These are phyloP conservation scores for Drosophila birchii DNA, from an alignment of 2,888 invertebrate species.

Conservation along the genomic window DNA sequence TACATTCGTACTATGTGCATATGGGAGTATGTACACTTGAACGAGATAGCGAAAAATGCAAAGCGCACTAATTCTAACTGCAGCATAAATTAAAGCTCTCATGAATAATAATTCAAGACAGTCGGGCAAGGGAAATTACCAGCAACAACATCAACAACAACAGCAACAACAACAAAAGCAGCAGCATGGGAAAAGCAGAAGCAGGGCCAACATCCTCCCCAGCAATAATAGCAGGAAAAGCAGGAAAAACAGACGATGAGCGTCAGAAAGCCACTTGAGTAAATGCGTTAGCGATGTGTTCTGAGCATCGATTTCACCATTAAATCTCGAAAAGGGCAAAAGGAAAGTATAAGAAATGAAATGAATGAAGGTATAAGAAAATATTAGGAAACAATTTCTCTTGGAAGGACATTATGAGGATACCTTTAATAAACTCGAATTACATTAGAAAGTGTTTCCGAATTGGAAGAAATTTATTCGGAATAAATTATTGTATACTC, in stretches of 20 bases:
- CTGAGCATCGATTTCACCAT: conserved; percentile 7
- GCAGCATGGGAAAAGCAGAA: neutral
- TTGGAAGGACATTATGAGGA: neutral
- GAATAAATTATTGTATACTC: neutral
- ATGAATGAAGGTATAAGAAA: too few relatives aligned
- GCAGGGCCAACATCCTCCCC: conserved; percentile 3
- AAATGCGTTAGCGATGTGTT: conserved; percentile 53
- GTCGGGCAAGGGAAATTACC: conserved; percentile 46
- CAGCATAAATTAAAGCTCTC: conserved; percentile 78
- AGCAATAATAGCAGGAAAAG: conserved; percentile 30
- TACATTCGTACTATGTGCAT: conserved; percentile 37
- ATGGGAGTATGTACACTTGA: conserved; percentile 45
- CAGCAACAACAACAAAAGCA: conserved; percentile 28
- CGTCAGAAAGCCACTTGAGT: conserved; percentile 69
- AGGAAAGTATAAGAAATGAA: too few relatives aligned
- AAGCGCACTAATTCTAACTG: conserved; percentile 76
- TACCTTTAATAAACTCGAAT: neutral
- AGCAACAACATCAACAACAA: conserved; percentile 18
- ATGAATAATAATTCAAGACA: conserved; percentile 80
- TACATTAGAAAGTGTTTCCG: neutral
- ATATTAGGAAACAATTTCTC: neutral
- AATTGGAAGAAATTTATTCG: too few relatives aligned
- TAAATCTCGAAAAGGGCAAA: conserved; percentile 3
- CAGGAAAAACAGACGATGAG: conserved; percentile 41
- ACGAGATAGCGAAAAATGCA: conserved; percentile 67